Percentiles rank a stretch among this genome's conserved stretches.
Evolutionary conservation across 2,797 vertebrate species (phyloP).

Genomic region (Lutjanus argentimaculatus): DNA sequence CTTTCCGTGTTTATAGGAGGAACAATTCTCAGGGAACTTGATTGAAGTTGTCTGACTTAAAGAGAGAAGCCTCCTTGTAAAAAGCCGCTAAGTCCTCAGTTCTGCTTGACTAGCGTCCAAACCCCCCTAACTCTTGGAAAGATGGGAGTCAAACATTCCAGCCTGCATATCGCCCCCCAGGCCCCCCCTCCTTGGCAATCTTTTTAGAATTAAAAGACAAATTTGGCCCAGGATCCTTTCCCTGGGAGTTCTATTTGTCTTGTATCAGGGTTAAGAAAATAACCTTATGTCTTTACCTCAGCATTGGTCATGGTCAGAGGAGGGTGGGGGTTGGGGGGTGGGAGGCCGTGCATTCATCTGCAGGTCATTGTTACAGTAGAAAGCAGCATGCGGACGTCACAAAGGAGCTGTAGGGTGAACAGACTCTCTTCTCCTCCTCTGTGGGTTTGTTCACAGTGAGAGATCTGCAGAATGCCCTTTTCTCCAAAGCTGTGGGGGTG

Average conservation of each 20-base stretch:
- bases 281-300: constrained; percentile 70
- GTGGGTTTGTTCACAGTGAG: constrained; percentile 58
- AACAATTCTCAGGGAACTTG: constrained; percentile 63
- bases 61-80: constrained; percentile 74
- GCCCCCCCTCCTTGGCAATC: constrained; percentile 57
- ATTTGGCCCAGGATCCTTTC: constrained; percentile 75
- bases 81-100: constrained; percentile 76
- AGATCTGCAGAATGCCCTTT: constrained; percentile 51
- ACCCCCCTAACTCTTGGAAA: constrained; percentile 59
- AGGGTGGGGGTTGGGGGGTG: constrained; percentile 36
- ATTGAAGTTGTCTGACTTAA: constrained; percentile 67
- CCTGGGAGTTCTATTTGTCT: constrained; percentile 76
- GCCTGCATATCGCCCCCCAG: constrained; percentile 27
- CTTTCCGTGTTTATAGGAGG: constrained; percentile 60
- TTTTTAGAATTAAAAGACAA: constrained; percentile 80
- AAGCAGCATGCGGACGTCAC: constrained; percentile 58
- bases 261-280: constrained; percentile 81
- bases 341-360: constrained; percentile 55
- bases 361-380: constrained; percentile 77
- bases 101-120: constrained; percentile 74
- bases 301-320: constrained; percentile 51
- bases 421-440: constrained; percentile 49
- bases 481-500: constrained; percentile 58
- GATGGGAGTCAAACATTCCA: constrained; percentile 79
- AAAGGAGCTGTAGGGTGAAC: constrained; percentile 61